A percentile compares a stretch with the other conserved stretches of the same genome.
These are phyloP conservation scores for Adoxophyes honmai DNA, from an alignment of 1,140 invertebrate genomes.

Conservation along the genomic window DNA sequence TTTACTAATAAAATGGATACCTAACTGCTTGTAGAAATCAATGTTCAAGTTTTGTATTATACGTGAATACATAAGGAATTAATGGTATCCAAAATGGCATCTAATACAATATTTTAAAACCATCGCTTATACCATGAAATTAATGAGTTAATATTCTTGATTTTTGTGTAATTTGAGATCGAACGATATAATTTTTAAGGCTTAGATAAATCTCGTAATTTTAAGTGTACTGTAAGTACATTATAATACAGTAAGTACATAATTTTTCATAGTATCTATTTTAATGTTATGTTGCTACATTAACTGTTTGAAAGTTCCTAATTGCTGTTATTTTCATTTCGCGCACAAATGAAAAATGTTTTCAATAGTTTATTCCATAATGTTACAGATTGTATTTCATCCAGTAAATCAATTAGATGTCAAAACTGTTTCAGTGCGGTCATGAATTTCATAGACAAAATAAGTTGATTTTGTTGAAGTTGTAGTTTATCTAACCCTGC, in stretches of 20 bases:
- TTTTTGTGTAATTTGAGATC: not conserved
- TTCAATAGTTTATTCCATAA: too few species aligned
- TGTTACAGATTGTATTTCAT: too few species aligned
- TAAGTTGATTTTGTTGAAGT: constrained; percentile 19
- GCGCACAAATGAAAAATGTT: constrained; percentile 38
- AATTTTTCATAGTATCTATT: not conserved
- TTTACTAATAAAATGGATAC: too few species aligned
- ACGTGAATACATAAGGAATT: too few species aligned
- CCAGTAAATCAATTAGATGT: too few species aligned
- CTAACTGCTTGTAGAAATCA: too few species aligned
- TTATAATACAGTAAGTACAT: not conserved
- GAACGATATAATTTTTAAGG: constrained; percentile 7
- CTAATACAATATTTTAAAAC: too few species aligned
- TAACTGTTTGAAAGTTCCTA: constrained; percentile 31
- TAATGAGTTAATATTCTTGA: too few species aligned
- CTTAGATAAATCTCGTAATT: not conserved
- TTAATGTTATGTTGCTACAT: constrained; percentile 20
- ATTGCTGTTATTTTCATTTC: constrained; percentile 30
- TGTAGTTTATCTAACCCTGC: constrained; percentile 31
- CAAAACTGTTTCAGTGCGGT: too few species aligned
- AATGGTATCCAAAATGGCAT: not conserved
- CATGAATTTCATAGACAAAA: too few species aligned
- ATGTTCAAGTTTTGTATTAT: too few species aligned
- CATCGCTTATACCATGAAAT: too few species aligned
- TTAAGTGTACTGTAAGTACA: not conserved